Conservation (phyloP, 1,140 invertebrate genomes). For the Listronotus oregonensis region DNA sequence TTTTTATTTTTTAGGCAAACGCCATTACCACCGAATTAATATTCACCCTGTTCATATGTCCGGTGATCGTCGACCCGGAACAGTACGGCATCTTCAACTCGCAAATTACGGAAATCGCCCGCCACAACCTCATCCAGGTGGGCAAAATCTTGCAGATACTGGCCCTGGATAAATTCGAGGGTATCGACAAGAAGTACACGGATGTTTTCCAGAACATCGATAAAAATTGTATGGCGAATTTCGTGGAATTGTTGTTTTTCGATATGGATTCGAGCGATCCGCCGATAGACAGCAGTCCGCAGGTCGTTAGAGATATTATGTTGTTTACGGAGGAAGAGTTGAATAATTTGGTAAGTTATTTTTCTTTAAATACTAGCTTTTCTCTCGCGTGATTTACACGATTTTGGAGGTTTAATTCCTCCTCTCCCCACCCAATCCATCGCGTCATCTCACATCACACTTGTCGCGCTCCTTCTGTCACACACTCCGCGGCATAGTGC, state of each 20-base stretch:
- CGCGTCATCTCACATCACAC: too few relatives aligned
- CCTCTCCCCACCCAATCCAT: too few relatives aligned
- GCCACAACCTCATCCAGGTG: slow-evolving; percentile 92
- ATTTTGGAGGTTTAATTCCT: too few relatives aligned
- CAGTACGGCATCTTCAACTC: slow-evolving; percentile 92
- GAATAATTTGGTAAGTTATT: slow-evolving; percentile 63
- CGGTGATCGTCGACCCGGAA: slow-evolving; percentile 94
- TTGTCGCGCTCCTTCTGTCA: too few relatives aligned
- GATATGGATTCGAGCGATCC: slow-evolving; percentile 64
- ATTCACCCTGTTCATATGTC: slow-evolving; percentile 93
- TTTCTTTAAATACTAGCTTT: slow-evolving; percentile 39
- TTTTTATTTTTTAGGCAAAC: slow-evolving; percentile 63
- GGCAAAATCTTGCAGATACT: slow-evolving; percentile 91
- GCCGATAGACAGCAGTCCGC: slow-evolving; percentile 63
- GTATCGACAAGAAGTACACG: slow-evolving; percentile 71
- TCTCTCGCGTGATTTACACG: not conserved
- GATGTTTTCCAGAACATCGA: slow-evolving; percentile 81
- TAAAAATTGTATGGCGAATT: slow-evolving; percentile 73
- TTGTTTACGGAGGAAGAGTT: slow-evolving; percentile 73
- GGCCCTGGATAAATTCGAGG: slow-evolving; percentile 82
- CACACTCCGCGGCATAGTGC: too few relatives aligned
- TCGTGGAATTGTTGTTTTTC: slow-evolving; percentile 74
- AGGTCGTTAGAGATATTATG: slow-evolving; percentile 66
- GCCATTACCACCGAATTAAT: slow-evolving; percentile 89
- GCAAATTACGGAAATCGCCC: slow-evolving; percentile 86